Percentiles rank a stretch among this genome's conserved stretches.
These are phyloP conservation scores for Enoplosus armatus DNA, from an alignment of 2,797 vertebrate genomes.

Conservation along the genomic window DNA sequence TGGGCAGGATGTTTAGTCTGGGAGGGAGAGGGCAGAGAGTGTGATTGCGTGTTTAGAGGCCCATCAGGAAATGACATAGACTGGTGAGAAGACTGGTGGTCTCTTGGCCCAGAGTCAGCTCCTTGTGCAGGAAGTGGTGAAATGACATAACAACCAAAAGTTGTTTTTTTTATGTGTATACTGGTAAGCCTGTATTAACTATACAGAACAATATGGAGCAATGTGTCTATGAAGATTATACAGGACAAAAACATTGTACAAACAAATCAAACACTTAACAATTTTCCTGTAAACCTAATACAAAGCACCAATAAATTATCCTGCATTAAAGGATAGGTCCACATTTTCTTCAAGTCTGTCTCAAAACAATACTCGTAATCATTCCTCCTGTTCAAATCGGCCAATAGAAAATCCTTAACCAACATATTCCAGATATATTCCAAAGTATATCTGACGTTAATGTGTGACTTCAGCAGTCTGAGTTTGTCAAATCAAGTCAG, in stretches of 20 bases:
- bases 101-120: slow-evolving; percentile 19
- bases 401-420: background rate
- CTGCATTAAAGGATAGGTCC: background rate
- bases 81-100: slow-evolving; percentile 29
- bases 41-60: slow-evolving; percentile 65
- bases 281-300: background rate
- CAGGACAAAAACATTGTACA: background rate
- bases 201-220: no score
- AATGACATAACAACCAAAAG: background rate
- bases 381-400: background rate
- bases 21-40: slow-evolving; percentile 53
- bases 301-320: background rate
- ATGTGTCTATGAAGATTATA: background rate
- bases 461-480: background rate
- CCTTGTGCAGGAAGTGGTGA: slow-evolving; percentile 3
- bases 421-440: background rate
- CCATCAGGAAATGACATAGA: slow-evolving; percentile 70
- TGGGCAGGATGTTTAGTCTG: slow-evolving; percentile 87
- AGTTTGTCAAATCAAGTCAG: background rate
- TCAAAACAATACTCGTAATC: background rate
- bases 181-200: background rate
- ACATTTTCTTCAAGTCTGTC: background rate
- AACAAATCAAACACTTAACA: background rate
- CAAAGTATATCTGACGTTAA: background rate
- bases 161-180: background rate